Percentiles rank a stretch among this genome's conserved stretches.
Evolutionary conservation across 2,888 invertebrate genomes (phyloP).

Genomic region (Xylophagus ater): DNA sequence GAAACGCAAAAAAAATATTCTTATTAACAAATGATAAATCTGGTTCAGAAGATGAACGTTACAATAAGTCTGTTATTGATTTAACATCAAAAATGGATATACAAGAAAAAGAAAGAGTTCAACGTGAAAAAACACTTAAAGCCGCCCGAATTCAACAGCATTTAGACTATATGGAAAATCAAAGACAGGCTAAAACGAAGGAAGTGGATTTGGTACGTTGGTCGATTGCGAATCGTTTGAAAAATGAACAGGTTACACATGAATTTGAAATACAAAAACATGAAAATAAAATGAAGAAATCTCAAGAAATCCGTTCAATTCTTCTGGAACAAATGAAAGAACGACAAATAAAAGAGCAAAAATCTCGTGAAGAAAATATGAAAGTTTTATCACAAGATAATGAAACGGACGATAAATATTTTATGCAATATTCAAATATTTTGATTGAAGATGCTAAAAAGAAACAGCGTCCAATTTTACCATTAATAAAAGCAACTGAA

Average conservation of each 20-base stretch:
- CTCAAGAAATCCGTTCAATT: slow-evolving; percentile 10
- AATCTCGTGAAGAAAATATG: slow-evolving; percentile 10
- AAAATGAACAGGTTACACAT: slow-evolving; percentile 26
- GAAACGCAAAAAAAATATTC: slow-evolving; percentile 40
- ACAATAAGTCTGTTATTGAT: slow-evolving; percentile 43
- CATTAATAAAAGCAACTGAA: slow-evolving; percentile 27
- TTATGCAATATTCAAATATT: slow-evolving; percentile 27
- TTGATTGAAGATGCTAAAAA: slow-evolving; percentile 27
- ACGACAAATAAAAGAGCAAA: slow-evolving; percentile 19
- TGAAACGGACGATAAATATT: slow-evolving; percentile 28
- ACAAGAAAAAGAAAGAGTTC: slow-evolving; percentile 28
- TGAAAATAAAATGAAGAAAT: slow-evolving; percentile 23
- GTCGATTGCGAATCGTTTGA: slow-evolving; percentile 27
- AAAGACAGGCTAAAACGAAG: slow-evolving; percentile 21
- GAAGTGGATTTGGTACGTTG: slow-evolving; percentile 23
- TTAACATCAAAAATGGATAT: slow-evolving; percentile 35
- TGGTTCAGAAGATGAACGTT: slow-evolving; percentile 39
- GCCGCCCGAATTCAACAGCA: slow-evolving; percentile 28
- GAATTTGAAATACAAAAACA: slow-evolving; percentile 22
- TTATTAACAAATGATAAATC: slow-evolving; percentile 39
- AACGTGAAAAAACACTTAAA: slow-evolving; percentile 26
- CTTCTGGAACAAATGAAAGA: slow-evolving; percentile 21
- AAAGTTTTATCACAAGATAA: slow-evolving; percentile 19
- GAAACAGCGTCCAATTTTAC: slow-evolving; percentile 30
- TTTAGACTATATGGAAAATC: slow-evolving; percentile 25